Evolutionary conservation across 2,113 vertebrate species (phyloP).

Genomic region (Onychostruthus taczanowskii): DNA sequence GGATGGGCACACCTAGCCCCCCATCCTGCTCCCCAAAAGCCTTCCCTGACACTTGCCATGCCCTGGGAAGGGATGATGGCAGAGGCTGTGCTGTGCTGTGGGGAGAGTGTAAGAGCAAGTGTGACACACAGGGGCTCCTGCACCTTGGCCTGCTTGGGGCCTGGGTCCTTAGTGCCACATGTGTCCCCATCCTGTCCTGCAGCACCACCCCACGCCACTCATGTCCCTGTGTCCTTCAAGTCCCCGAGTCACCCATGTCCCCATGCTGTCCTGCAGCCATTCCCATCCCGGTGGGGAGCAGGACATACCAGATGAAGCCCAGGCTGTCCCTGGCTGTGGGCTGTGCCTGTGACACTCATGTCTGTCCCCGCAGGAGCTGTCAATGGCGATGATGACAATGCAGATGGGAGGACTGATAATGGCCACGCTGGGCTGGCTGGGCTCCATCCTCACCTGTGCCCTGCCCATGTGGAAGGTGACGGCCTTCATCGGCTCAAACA

Average conservation of each 20-base stretch:
- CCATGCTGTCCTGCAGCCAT: neutral
- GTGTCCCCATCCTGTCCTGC: neutral
- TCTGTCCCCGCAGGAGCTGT: conserved; percentile 5
- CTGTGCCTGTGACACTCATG: neutral
- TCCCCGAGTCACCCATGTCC: neutral
- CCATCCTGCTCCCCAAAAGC: neutral
- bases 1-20: neutral
- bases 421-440: conserved; percentile 71
- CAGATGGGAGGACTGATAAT: conserved; percentile 72
- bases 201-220: accelerated
- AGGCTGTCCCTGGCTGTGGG: neutral
- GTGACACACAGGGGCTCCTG: accelerated
- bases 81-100: neutral
- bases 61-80: accelerated
- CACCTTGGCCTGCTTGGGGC: accelerated
- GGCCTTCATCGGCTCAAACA: conserved; percentile 80
- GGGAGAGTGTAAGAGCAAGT: neutral
- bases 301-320: accelerated
- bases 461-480: conserved; percentile 86
- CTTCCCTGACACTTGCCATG: neutral
- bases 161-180: neutral
- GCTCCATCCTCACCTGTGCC: conserved; percentile 77
- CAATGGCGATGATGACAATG: conserved; percentile 52
- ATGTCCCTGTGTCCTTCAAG: neutral
- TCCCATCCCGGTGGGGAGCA: neutral